Evolutionary conservation across 1,140 invertebrate species (phyloP).

Genomic region (Ooceraea biroi): DNA sequence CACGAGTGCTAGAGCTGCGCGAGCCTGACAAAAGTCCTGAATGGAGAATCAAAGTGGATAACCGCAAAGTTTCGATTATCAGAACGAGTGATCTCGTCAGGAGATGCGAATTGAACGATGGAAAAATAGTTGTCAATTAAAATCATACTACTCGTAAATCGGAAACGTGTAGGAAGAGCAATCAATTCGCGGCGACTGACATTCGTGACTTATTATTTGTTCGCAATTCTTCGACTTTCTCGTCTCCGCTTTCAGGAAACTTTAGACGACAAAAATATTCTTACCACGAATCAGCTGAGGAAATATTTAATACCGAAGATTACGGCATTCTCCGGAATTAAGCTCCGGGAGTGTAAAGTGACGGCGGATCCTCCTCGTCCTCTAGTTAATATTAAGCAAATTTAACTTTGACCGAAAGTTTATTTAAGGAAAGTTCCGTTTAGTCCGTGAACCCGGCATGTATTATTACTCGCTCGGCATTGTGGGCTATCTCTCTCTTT

Average conservation of each 20-base stretch:
- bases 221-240: too few species aligned
- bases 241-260: not conserved
- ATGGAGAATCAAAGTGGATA: conserved; percentile 2
- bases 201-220: not conserved
- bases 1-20: not conserved
- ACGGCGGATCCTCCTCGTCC: not conserved
- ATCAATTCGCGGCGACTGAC: not conserved
- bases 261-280: not conserved
- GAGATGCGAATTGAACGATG: not conserved
- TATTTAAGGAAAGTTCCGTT: conserved; percentile 32
- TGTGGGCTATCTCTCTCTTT: too few species aligned
- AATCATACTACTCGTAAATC: conserved; percentile 13
- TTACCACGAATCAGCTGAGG: not conserved
- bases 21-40: conserved; percentile 24
- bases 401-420: conserved; percentile 34
- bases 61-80: conserved; percentile 13
- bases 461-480: conserved; percentile 28
- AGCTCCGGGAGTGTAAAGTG: not conserved
- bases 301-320: conserved; percentile 36
- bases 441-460: conserved; percentile 31
- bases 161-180: too few species aligned
- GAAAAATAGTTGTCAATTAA: conserved; percentile 24
- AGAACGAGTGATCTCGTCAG: not conserved
- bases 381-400: conserved; percentile 25
- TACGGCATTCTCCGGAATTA: conserved; percentile 20